Evolutionary conservation across 2,888 invertebrate species (phyloP).

Genomic region (Strigamia transsilvanica): DNA sequence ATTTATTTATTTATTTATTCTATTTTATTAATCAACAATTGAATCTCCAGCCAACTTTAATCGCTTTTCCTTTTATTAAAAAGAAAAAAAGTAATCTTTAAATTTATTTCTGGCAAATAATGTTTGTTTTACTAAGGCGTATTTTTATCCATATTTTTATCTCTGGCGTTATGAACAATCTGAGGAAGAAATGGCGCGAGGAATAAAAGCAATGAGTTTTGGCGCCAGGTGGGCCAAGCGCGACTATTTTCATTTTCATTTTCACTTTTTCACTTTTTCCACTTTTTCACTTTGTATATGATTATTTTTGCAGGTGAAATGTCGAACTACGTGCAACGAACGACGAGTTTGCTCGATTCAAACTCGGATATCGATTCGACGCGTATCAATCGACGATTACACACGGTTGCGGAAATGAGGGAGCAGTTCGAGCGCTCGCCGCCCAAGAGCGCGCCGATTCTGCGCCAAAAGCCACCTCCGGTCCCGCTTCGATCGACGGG

Average conservation of each 20-base stretch:
- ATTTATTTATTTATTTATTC: neutral
- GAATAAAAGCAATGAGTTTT: too few relatives aligned
- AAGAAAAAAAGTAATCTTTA: too few relatives aligned
- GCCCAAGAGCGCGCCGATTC: conserved; percentile 32
- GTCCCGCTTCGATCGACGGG: neutral
- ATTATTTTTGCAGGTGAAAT: neutral
- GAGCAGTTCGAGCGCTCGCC: conserved; percentile 33
- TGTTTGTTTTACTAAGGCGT: too few relatives aligned
- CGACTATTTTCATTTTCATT: too few relatives aligned
- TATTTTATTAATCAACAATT: neutral
- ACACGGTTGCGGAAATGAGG: neutral
- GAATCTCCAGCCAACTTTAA: neutral
- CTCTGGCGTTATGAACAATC: too few relatives aligned
- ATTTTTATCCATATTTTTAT: too few relatives aligned
- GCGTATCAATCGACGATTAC: conserved; percentile 1
- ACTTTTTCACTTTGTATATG: too few relatives aligned
- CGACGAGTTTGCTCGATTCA: conserved; percentile 31
- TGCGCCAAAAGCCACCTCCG: conserved; percentile 27
- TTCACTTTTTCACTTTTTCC: too few relatives aligned
- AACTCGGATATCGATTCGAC: conserved; percentile 10
- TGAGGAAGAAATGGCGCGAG: too few relatives aligned
- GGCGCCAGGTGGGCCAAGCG: neutral
- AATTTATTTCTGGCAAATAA: too few relatives aligned
- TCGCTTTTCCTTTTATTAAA: too few relatives aligned
- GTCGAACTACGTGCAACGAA: neutral